A percentile compares a stretch with the other conserved stretches of the same genome.
These are phyloP conservation scores for Hydriomena furcata DNA, from an alignment of 2,888 invertebrate genomes.

Conservation along the genomic window DNA sequence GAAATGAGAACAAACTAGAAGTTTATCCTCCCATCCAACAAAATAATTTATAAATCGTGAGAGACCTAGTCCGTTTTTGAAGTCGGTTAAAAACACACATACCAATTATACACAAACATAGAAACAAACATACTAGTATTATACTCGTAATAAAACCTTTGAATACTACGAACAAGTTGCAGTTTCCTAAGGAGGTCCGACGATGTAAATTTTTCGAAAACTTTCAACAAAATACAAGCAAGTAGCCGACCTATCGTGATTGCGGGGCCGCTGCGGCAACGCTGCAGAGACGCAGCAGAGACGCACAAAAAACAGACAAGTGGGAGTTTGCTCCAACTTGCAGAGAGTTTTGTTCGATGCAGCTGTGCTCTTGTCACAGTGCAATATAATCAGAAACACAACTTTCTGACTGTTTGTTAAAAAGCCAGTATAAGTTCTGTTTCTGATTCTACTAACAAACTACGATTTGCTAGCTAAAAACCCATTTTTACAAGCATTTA, in stretches of 20 bases:
- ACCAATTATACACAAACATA: background rate
- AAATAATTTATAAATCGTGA: no score
- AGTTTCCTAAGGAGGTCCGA: background rate
- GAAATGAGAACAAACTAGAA: no score
- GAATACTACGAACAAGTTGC: background rate
- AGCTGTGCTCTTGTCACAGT: constrained; percentile 22
- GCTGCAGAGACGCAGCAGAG: background rate
- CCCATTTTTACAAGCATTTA: no score
- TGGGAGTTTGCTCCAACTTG: constrained; percentile 25
- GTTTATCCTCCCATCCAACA: no score
- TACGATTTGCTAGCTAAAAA: no score
- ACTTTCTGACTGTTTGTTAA: no score
- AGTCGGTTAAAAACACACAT: background rate
- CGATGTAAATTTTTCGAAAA: constrained; percentile 12
- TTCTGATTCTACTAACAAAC: no score
- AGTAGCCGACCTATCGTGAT: constrained; percentile 4
- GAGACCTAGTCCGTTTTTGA: no score
- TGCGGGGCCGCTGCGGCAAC: constrained; percentile 1
- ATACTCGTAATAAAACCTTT: background rate
- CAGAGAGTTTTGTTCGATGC: constrained; percentile 27
- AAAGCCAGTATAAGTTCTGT: no score
- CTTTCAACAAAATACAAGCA: constrained; percentile 6
- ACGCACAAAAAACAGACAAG: constrained; percentile 23
- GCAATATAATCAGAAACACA: background rate
- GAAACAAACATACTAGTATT: no score